Base-by-base conservation (phyloP, 2,888 invertebrate species). In the Caprella mutica region DNA sequence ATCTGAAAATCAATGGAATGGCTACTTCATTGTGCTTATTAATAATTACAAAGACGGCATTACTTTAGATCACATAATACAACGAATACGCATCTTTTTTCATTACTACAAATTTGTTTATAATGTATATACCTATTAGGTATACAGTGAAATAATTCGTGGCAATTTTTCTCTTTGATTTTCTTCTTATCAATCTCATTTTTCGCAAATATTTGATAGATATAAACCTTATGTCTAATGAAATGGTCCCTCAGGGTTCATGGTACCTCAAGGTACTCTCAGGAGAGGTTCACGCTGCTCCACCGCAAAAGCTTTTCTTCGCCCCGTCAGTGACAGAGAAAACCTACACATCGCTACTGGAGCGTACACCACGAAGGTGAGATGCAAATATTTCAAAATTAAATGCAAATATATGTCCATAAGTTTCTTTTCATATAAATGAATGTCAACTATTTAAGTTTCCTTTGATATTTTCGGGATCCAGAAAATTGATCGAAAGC, bases 211-310 rank as follows among this genome's bases (percentile, higher is more conserved):
- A 12, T 35, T 14, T 35, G 9, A 35, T 35, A 12, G 14, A 12
- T 12, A 35, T 35, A 35, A 35, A 12, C 14, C 9, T 35, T 35
- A 35, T 35, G 9, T 12, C 14, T 35, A 35, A 12, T 35, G 35
- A 9, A 9, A 35, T 35, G 12, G 14, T 35, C 35, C 38, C 46
- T 9, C 59, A 70, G 69, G 91, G 0, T 89, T 90, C 68, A 88
- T 88, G 86, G 83, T 88, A 42, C 86, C 88, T 0, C 90, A 90
- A 72, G 90, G 88, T 24, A 91, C 88, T 0, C 83, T 84, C 67
- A 79, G 84, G 67, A 86, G 89, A 17, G 91, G 91, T 0, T 83
- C 87, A 33, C 79, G 92, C 1, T 92, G 91, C 70, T 89, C 89
- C 4, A 86, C 89, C 0, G 83, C 86, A 0, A 90, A 91, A 74